phyloP scores from a whole-genome alignment of 2,797 vertebrate species.

The Heteromormyrus szaboi region DNA sequence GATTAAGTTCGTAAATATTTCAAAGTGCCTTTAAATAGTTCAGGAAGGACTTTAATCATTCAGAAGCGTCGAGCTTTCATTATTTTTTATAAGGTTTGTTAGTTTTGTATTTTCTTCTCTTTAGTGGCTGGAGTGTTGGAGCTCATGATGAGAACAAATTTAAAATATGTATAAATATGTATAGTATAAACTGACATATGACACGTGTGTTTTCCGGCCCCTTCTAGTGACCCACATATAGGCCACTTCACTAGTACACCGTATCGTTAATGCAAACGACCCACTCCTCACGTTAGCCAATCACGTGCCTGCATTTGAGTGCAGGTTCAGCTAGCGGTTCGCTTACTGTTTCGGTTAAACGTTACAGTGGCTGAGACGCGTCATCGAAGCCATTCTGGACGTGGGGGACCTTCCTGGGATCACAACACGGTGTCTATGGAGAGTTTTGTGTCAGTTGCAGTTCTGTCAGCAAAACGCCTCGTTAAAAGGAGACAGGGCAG shows the following conservation, averaged over 20 bases:
- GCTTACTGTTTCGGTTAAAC: not conserved
- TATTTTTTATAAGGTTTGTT: not conserved
- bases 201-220: not conserved
- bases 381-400: not conserved
- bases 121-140: not conserved
- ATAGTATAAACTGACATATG: not conserved
- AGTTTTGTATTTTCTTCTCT: slow-evolving; percentile 3
- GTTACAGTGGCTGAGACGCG: not conserved
- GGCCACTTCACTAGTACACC: not conserved
- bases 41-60: slow-evolving; percentile 42
- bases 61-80: slow-evolving; percentile 32
- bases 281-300: not conserved
- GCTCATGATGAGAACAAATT: not conserved
- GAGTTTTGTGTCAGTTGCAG: not conserved
- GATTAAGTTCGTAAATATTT: slow-evolving; percentile 53
- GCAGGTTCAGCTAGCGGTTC: not conserved
- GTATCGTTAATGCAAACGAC: not conserved
- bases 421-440: not conserved
- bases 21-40: slow-evolving; percentile 45
- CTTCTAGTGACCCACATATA: not conserved
- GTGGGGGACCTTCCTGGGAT: not conserved
- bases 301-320: not conserved
- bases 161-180: not conserved
- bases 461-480: not conserved
- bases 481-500: not conserved